A percentile compares a stretch with the other conserved stretches of the same genome.
These are phyloP conservation scores for Psophia crepitans DNA, from an alignment of 2,113 vertebrate genomes.

Conservation along the genomic window DNA sequence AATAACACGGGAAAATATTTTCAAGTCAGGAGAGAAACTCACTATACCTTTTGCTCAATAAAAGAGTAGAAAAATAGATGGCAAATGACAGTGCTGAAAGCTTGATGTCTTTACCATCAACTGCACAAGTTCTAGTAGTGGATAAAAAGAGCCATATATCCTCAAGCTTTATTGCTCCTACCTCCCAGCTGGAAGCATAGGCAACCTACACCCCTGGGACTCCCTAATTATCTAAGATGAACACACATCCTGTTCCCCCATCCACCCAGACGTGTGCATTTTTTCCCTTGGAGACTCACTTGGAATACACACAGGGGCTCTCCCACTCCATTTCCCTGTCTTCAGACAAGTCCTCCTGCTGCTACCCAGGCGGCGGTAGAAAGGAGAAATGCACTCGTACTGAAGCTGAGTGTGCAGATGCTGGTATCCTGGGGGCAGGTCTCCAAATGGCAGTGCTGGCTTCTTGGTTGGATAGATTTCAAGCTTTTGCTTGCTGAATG, in stretches of 20 bases:
- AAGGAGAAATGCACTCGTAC: conserved; percentile 89
- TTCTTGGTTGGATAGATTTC: conserved; percentile 79
- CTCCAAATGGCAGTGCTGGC: conserved; percentile 74
- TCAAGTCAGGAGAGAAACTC: background rate
- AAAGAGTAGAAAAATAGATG: background rate
- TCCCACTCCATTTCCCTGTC: conserved; percentile 97
- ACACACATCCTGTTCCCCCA: background rate
- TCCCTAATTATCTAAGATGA: background rate
- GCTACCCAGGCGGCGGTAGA: conserved; percentile 91
- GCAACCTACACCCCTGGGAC: background rate
- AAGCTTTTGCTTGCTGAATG: conserved; percentile 76
- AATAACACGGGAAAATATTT: background rate
- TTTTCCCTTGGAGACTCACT: conserved; percentile 77
- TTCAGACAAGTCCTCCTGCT: conserved; percentile 91
- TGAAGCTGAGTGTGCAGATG: conserved; percentile 92
- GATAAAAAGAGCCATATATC: background rate
- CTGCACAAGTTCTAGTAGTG: background rate
- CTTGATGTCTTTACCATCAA: background rate
- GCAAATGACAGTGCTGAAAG: background rate
- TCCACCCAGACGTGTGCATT: background rate
- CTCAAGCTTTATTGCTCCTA: background rate
- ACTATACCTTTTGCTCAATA: background rate
- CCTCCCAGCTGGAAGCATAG: background rate
- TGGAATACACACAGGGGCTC: conserved; percentile 91
- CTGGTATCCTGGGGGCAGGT: conserved; percentile 86